Evolutionary conservation across 2,888 invertebrate species (phyloP), one percentile per base, ranked within the genome.

Genomic region (Amiota minor): DNA sequence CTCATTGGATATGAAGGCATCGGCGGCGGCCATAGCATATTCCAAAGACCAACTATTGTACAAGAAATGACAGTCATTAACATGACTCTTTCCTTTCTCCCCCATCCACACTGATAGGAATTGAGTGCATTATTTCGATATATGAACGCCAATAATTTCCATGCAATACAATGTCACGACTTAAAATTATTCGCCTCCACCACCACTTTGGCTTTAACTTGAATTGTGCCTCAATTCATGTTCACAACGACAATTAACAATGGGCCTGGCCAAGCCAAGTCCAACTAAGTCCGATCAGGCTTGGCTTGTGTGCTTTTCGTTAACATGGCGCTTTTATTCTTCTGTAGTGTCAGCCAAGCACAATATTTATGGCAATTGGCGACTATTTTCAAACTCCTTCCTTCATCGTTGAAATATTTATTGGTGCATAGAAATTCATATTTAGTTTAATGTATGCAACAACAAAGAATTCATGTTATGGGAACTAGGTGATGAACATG

Each of bases 211-310:
- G 49, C 49, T n/a, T n/a, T n/a, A n/a, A 35, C 35, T 35, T 35
- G 35, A 35, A 35, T 35, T 35, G 35, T 35, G 35, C 35, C 35
- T 35, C 59, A 16, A 59, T 59, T 35, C 76, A 75, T 78, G 74
- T 76, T 76, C 74, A 75, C 76, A 76, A 76, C 75, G 76, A 75
- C 77, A 78, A 78, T 78, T 78, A 77, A 78, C 77, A 78, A 78
- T 78, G 76, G 76, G 62, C 62, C 20, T 12, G 20, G 53, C 53
- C 53, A n/a, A n/a, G 9, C 53, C 53, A n/a, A n/a, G 53, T 50
- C 53, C 53, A 50, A 50, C 53, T 50, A n/a, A 50, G 53, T 50
- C 53, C n/a, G 53, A 1, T 50, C 53, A n/a, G n/a, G 53, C 53
- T n/a, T 50, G 53, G 53, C 53, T 50, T n/a, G n/a, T 50, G 12